phyloP scores from a whole-genome alignment of 2,797 vertebrate genomes.

The Chloroceryle amazona region DNA sequence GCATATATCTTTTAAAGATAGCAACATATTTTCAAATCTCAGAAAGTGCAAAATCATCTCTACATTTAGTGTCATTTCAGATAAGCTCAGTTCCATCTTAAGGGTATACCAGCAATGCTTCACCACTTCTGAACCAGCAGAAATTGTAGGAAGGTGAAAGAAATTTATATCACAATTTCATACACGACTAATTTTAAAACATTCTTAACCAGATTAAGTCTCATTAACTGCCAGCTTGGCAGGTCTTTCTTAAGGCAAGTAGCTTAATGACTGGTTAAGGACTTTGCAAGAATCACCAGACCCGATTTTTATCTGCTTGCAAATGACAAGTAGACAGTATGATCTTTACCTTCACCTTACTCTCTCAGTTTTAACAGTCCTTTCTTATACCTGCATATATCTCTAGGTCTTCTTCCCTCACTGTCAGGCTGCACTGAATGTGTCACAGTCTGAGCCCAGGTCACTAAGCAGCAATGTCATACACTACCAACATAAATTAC shows the following conservation, averaged over 20 bases:
- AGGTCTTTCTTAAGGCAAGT: conserved; percentile 54
- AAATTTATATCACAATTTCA: conserved; percentile 59
- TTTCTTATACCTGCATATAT: neutral
- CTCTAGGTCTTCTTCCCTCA: neutral
- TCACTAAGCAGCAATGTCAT: neutral
- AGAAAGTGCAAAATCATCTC: neutral
- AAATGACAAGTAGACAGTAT: neutral
- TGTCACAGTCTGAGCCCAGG: neutral
- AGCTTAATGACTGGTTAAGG: conserved; percentile 25
- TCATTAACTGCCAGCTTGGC: conserved; percentile 27
- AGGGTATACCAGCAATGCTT: conserved; percentile 3
- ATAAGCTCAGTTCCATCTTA: conserved; percentile 7
- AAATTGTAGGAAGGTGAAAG: neutral
- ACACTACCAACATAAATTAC: conserved; percentile 24
- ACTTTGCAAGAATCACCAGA: conserved; percentile 1
- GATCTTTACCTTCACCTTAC: neutral
- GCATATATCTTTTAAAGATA: neutral
- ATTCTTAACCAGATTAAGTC: conserved; percentile 28
- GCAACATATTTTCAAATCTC: neutral
- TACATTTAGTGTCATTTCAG: neutral
- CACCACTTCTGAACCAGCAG: neutral
- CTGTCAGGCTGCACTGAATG: neutral
- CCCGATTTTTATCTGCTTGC: neutral
- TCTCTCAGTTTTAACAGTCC: neutral
- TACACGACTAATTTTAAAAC: conserved; percentile 44